Evolutionary conservation across 2,797 vertebrate species (phyloP).

Genomic region (Smutsia gigantea): DNA sequence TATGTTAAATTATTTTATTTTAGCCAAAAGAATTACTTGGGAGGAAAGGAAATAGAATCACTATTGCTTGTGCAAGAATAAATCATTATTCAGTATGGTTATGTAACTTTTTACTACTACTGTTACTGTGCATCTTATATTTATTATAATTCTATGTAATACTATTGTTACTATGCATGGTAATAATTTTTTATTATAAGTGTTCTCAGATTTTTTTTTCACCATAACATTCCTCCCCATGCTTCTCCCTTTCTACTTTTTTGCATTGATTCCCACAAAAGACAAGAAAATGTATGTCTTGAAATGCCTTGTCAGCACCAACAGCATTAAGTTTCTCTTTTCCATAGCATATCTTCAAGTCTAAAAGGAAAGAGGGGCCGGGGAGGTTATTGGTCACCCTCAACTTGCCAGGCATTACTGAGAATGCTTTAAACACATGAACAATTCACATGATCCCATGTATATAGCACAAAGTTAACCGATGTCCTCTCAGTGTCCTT

Average conservation of each 20-base stretch:
- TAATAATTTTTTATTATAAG: background rate
- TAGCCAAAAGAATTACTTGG: constrained; percentile 37
- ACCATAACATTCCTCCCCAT: background rate
- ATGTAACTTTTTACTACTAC: background rate
- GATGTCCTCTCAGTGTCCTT: background rate
- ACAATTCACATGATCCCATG: background rate
- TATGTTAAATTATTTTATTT: constrained; percentile 37
- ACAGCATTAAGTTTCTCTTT: background rate
- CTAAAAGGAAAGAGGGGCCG: background rate
- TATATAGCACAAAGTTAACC: background rate
- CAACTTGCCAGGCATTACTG: background rate
- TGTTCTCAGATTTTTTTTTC: background rate
- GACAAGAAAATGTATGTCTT: background rate
- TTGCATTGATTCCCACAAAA: background rate
- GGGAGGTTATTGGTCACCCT: background rate
- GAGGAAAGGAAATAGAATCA: background rate
- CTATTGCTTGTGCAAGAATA: constrained; percentile 11
- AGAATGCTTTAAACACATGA: background rate
- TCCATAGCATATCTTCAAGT: background rate
- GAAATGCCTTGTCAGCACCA: background rate
- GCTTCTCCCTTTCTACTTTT: background rate
- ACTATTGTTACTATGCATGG: background rate
- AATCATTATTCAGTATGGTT: background rate
- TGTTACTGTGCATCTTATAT: background rate
- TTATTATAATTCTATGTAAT: background rate